Conservation (phyloP, 2,888 invertebrate genomes). For the Tinea pellionella region DNA sequence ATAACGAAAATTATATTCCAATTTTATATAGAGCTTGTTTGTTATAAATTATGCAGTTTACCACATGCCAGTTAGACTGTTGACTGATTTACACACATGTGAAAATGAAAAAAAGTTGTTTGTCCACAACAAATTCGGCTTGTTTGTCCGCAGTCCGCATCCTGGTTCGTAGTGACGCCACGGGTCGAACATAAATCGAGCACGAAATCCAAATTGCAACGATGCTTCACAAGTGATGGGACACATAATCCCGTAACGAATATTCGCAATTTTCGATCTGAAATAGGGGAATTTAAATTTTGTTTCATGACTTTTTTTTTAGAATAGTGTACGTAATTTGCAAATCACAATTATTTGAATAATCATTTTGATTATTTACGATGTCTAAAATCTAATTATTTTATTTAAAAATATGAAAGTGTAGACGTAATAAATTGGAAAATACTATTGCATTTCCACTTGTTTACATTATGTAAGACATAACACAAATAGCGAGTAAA, state of each 20-base stretch:
- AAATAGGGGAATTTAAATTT: conserved; percentile 2
- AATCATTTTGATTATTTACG: not conserved
- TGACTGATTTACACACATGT: conserved; percentile 52
- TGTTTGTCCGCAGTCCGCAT: conserved; percentile 58
- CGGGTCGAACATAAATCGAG: conserved; percentile 55
- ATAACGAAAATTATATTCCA: not conserved
- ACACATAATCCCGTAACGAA: conserved; percentile 13
- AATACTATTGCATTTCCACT: no score
- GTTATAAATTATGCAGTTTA: not conserved
- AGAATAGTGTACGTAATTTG: not conserved
- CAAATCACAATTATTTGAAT: not conserved
- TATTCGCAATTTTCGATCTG: not conserved
- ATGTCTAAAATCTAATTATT: no score
- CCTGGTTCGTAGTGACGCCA: conserved; percentile 24
- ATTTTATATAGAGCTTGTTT: not conserved
- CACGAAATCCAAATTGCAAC: conserved; percentile 61
- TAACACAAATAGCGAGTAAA: no score
- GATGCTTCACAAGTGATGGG: conserved; percentile 36
- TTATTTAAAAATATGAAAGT: no score
- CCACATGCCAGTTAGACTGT: conserved; percentile 33
- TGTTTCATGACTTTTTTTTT: not conserved
- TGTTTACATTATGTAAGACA: no score
- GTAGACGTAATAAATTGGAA: no score
- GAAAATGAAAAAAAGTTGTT: conserved; percentile 29
- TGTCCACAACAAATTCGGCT: conserved; percentile 50